phyloP scores from a whole-genome alignment of 2,797 vertebrate species.

The Sphaeramia orbicularis region DNA sequence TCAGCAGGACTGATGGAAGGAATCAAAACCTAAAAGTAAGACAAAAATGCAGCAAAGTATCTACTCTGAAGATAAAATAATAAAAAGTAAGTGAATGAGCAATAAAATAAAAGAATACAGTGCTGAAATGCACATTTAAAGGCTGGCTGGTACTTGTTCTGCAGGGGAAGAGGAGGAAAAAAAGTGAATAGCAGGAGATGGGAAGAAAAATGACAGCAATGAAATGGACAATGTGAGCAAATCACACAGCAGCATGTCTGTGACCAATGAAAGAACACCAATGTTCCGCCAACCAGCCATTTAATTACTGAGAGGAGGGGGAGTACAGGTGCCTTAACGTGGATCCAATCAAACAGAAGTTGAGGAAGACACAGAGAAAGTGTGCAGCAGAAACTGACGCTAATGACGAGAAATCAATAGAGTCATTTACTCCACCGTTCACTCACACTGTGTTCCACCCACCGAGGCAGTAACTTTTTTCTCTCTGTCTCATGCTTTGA shows the following conservation, averaged over 20 bases:
- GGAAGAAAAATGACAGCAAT: constrained; percentile 25
- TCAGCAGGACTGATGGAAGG: neutral
- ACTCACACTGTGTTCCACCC: constrained; percentile 17
- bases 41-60: neutral
- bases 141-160: constrained; percentile 25
- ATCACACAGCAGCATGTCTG: constrained; percentile 9
- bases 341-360: constrained; percentile 60
- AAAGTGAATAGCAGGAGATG: constrained; percentile 26
- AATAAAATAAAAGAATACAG: neutral
- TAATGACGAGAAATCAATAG: constrained; percentile 75
- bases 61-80: neutral
- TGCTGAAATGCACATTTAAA: constrained; percentile 27
- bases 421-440: constrained; percentile 54
- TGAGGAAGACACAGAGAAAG: constrained; percentile 32
- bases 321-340: constrained; percentile 31
- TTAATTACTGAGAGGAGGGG: constrained; percentile 64
- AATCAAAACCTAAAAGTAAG: constrained; percentile 10
- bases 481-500: neutral
- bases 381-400: constrained; percentile 44
- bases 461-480: neutral
- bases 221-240: constrained; percentile 24
- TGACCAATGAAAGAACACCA: constrained; percentile 31
- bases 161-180: neutral
- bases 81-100: constrained; percentile 4
- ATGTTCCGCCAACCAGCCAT: constrained; percentile 46